Conservation (phyloP, 2,113 vertebrate species). For the Myrmophylax atrothorax region DNA sequence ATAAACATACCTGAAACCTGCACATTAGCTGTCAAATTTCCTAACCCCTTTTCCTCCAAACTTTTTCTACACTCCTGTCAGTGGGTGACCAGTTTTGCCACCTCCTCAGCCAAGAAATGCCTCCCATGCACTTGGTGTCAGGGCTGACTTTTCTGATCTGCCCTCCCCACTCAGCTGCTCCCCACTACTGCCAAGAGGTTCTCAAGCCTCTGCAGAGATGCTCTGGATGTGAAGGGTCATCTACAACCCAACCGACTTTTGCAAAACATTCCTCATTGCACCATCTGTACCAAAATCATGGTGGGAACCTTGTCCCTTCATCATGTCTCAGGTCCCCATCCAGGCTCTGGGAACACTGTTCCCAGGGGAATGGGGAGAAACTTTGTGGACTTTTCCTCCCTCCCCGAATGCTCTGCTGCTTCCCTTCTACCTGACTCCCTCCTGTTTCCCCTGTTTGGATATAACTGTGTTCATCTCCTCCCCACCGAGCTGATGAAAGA, state of each 20-base stretch:
- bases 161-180: not conserved
- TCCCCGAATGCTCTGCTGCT: not conserved
- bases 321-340: not conserved
- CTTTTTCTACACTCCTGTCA: not conserved
- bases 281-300: rapidly evolving
- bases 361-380: not conserved
- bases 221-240: not conserved
- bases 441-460: not conserved
- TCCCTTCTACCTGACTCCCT: not conserved
- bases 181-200: not conserved
- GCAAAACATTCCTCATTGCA: not conserved
- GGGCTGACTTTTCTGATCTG: not conserved
- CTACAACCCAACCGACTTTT: not conserved
- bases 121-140: not conserved
- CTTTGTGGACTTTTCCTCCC: not conserved
- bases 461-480: not conserved
- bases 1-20: not conserved
- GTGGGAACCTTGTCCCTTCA: not conserved
- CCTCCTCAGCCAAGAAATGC: not conserved
- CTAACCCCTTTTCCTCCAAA: not conserved
- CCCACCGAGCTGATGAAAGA: not conserved
- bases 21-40: not conserved
- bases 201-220: not conserved
- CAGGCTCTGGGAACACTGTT: not conserved
- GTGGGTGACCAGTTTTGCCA: not conserved